Evolutionary conservation across 2,113 vertebrate genomes (phyloP), one percentile per base, ranked within the genome.

Genomic region (Sander vitreus): DNA sequence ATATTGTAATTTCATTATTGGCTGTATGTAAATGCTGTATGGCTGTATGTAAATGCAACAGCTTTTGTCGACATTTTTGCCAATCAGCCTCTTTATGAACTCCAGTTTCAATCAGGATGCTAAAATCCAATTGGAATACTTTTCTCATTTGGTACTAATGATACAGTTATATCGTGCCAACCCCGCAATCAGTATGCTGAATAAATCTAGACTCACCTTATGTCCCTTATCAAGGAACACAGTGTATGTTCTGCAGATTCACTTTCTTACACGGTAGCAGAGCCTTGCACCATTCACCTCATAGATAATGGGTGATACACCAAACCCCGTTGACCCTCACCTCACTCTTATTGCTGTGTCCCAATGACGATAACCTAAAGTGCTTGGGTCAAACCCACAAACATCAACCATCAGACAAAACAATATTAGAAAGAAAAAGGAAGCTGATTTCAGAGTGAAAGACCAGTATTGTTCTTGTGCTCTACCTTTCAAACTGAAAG

Each of bases 161-260:
- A 51, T 30, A 25, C 19, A 50, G 14, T 19, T 64, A 63, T 88
- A 89, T 93, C 86, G 90, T 89, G 70, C 91, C 92, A 93, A 92
- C 92, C 92, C 83, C 59, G 58, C 39, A 67, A 59, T 58, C 36
- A 70, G 43, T 43, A 25, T 10, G 23, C 51, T 70, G 36, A 19
- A 33, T 45, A 50, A 83, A 57, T 60, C 47, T n/a, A 30, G 45
- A 73, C 45, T 74, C 71, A 54, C 27, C 16, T 60, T 45, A 76
- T 75, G 57, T 65, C 23, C 50, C 73, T 84, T 72, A 30, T 30
- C 15, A 51, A 57, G 30, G 23, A 86, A 67, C 68, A 82, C 51
- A 55, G 50, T 53, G 50, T 66, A 9, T 50, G 64, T 59, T 89
- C 68, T 80, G 47, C 30, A 73, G 71, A 75, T n/a, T 86, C 53